Percentiles rank a stretch among this genome's conserved stretches.
These are phyloP conservation scores for Mimachlamys varia DNA, from an alignment of 2,888 invertebrate species.

Conservation along the genomic window DNA sequence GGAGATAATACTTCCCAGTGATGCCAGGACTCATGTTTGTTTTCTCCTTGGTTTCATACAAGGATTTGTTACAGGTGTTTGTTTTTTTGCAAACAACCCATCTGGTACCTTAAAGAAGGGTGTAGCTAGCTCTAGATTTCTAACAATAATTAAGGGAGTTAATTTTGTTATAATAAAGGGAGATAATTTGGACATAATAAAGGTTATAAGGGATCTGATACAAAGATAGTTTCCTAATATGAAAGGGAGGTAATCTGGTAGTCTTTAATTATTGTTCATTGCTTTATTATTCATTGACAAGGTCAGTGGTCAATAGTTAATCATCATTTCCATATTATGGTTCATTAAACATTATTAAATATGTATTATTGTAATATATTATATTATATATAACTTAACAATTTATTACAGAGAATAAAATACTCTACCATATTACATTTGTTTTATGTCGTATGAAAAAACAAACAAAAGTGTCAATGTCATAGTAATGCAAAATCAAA, in stretches of 20 bases:
- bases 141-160: neutral
- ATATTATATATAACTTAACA: conserved; percentile 17
- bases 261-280: neutral
- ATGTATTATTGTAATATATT: conserved; percentile 20
- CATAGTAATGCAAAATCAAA: no score
- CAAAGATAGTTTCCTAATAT: neutral
- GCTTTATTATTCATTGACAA: neutral
- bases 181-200: neutral
- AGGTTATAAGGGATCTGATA: no score
- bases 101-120: no score
- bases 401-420: conserved; percentile 36
- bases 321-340: neutral
- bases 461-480: no score
- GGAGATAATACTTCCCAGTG: no score
- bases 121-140: no score
- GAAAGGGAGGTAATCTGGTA: neutral
- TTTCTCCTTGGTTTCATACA: no score
- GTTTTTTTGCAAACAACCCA: no score
- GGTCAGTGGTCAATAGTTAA: neutral
- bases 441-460: neutral
- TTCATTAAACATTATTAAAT: conserved; percentile 9
- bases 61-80: no score
- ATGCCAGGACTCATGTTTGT: no score
- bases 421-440: neutral
- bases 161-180: neutral